Base-by-base conservation (phyloP, 2,888 invertebrate species). In the Brachynemurus nebulosus region DNA sequence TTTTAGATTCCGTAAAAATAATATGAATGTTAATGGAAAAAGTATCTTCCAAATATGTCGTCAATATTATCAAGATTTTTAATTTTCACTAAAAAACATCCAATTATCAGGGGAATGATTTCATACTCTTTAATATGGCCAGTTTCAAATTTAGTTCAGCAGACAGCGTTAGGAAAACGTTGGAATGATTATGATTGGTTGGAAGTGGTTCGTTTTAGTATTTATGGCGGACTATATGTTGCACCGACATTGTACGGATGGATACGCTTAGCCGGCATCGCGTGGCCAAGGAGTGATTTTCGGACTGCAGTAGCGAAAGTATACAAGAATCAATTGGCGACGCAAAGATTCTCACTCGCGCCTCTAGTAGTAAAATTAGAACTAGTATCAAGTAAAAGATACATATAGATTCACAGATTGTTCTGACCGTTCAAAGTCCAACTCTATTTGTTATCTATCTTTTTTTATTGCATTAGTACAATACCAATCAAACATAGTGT, bases 171-270 rank as follows among this genome's bases (percentile, higher is more conserved):
- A 56, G 78, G 78, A 40, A 77, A 71, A 66, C 65, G 63, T 40
- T 67, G 70, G 62, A 72, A 78, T 70, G 67, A 70, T 67, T 79
- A 74, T 58, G 80, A 81, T 55, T 80, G 78, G 77, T 70, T 66
- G 62, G 74, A 82, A 57, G 76, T 78, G 50, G 63, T 77, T 27
- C 70, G 86, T 48, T 89, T 80, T 64, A 78, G 83, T 55, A 55
- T 86, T 40, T 86, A 82, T 61, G 88, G 86, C n/a, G 77, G 81
- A 7, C 72, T 81, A 39, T 85, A 81, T 61, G 83, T 84, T 16
- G 88, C 86, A 1, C 88, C 88, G 11, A 83, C 84, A 4, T 63
- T 88, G 1, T 86, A 84, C 56, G 72, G 74, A 45, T 88, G 88
- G 88, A 67, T 90, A 38, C 78, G 76, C 58, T 62, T 85, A 41